Base-by-base conservation (phyloP, 2,888 invertebrate species). In the Pecten maximus region DNA sequence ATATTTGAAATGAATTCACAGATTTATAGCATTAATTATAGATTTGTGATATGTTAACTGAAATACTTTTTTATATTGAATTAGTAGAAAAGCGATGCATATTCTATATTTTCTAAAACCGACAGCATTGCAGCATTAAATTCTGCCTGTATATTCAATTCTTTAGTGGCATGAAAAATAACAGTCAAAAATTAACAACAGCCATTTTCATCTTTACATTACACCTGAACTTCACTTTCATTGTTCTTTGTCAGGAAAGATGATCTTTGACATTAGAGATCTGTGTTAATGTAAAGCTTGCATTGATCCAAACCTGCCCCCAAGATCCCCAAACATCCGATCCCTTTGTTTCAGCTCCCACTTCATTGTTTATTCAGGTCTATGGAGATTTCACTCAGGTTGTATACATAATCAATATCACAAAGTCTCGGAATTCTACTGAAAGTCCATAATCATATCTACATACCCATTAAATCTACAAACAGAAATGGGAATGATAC, bases 291-390 rank as follows among this genome's bases (percentile, higher is more conserved):
- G 23, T 54, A 19, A 23, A 54, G 54, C n/a, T 54, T 54, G 54
- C n/a, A 54, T 54, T 54, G 54, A 54, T n/a, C 54, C n/a, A 54
- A 54, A 23, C 16, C 19, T 54, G 23, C n/a, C 54, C n/a, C n/a
- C 54, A 19, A 19, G 54, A 19, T n/a, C 54, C 54, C 23, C 19
- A 0, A 54, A 0, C 54, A 54, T 54, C 54, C 23, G 23, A 54
- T 54, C 54, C 54, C 2, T 23, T n/a, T 6, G 54, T 54, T 54
- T 23, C 23, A 54, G 19, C 54, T 16, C 2, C 50, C 16, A 50
- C 50, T 54, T 54, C 54, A 54, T 54, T 54, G 54, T 23, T 54
- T 54, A 54, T 54, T 54, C 54, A 54, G 54, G 54, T 54, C 54
- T 54, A 54, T 54, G 54, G 54, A 54, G 54, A 54, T 54, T 54